Percentiles rank a stretch among this genome's conserved stretches.
phyloP scores from a whole-genome alignment of 1,140 invertebrate species.

The Gerris buenoi region DNA sequence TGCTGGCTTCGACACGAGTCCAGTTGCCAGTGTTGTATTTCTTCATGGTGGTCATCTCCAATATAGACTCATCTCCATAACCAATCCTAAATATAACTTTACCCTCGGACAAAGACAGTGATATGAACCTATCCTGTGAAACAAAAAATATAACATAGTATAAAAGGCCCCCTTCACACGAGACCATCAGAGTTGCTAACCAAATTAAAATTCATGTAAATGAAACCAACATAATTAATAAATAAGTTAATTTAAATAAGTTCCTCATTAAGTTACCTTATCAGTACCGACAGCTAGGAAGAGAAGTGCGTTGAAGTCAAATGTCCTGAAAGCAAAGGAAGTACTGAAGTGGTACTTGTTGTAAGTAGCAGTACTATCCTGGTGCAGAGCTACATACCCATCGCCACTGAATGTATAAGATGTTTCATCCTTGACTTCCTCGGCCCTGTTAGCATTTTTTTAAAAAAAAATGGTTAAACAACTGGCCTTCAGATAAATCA shows the following conservation, averaged over 20 bases:
- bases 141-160: not conserved
- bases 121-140: conserved; percentile 57
- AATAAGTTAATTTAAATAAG: no score
- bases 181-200: no score
- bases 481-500: no score
- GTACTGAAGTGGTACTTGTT: conserved; percentile 58
- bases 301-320: conserved; percentile 73
- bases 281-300: conserved; percentile 48
- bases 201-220: no score
- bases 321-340: conserved; percentile 64
- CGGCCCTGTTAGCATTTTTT: conserved; percentile 34
- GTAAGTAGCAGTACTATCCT: conserved; percentile 43
- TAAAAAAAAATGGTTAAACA: no score
- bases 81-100: conserved; percentile 57
- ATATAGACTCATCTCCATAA: conserved; percentile 43
- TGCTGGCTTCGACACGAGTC: conserved; percentile 52
- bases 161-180: no score
- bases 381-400: conserved; percentile 55
- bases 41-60: conserved; percentile 49
- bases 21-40: conserved; percentile 70
- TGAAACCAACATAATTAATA: no score
- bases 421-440: conserved; percentile 34
- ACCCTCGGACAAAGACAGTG: conserved; percentile 57
- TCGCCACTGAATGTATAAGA: conserved; percentile 55
- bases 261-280: conserved; percentile 16